phyloP scores from a whole-genome alignment of 2,113 vertebrate species.

The Ancistrus triradiatus region DNA sequence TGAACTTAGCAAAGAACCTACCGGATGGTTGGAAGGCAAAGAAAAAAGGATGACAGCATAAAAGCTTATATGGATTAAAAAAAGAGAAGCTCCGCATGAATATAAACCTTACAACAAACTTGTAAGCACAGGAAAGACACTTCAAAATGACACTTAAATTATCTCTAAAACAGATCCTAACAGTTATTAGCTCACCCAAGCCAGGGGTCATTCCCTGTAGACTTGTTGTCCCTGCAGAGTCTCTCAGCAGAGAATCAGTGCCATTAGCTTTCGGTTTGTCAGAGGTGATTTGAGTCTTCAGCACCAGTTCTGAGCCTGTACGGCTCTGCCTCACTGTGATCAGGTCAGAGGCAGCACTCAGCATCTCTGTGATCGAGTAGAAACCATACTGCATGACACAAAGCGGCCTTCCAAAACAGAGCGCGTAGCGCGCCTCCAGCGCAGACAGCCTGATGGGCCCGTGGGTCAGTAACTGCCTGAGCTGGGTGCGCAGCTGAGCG shows the following conservation, averaged over 20 bases:
- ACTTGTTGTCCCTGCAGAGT: not conserved
- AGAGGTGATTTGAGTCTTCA: slow-evolving; percentile 54
- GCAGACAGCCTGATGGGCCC: slow-evolving; percentile 75
- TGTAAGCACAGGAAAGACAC: no score
- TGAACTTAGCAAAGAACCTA: no score
- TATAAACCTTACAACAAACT: no score
- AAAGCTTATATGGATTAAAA: no score
- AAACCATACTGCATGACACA: slow-evolving; percentile 76
- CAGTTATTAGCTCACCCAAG: slow-evolving; percentile 39
- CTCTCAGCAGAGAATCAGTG: not conserved
- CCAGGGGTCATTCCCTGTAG: not conserved
- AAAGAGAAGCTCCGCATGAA: no score
- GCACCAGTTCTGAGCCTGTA: slow-evolving; percentile 72
- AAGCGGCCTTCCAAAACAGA: slow-evolving; percentile 73
- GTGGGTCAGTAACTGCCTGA: slow-evolving; percentile 75
- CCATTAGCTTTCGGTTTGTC: not conserved
- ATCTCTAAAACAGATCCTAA: no score
- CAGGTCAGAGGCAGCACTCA: slow-evolving; percentile 69
- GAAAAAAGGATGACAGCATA: no score
- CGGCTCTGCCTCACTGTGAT: slow-evolving; percentile 70
- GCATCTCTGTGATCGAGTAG: slow-evolving; percentile 75
- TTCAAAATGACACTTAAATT: no score
- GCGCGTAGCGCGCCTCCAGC: slow-evolving; percentile 69
- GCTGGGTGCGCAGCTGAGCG: slow-evolving; percentile 72
- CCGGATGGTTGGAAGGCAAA: no score